Evolutionary conservation across 1,140 invertebrate species (phyloP), one percentile per base, ranked within the genome.

Genomic region (Saccostrea glomerata): DNA sequence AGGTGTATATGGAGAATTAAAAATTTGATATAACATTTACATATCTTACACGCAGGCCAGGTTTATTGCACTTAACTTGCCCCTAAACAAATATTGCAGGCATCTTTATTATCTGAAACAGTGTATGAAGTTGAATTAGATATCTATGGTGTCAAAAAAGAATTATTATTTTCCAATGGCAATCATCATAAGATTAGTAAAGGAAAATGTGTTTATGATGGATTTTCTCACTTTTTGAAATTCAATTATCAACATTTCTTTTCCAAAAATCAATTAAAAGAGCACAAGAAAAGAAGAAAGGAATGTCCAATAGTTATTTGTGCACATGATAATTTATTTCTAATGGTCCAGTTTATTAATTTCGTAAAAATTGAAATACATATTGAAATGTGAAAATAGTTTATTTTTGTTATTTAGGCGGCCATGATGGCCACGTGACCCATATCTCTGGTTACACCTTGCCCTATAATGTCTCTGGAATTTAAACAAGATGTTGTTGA

Each of bases 1-100:
- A 84, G 82, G 82, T 84, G 82, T 84, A 56, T 84, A 20, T 84
- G 55, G 82, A 54, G 82, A 84, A 84, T 55, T 54, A 84, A 84
- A 84, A 84, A 84, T 84, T 56, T 56, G 82, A 84, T 84, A 84
- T 84, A 54, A 84, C 40, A 84, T 84, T 84, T 84, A 56, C 70
- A 77, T 77, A 77, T 77, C 70, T 77, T 77, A 77, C 30, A 77
- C 70, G 25, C 30, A 30, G 30, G 25, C 25, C 36, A 11, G 15
- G 70, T 30, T 30, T 77, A 77, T 77, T 77, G 70, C 70, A 77
- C 70, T 77, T 77, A 77, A 23, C 25, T 77, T 77, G 70, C 23
- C 70, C n/a, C 23, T 30, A 77, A 77, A 77, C 70, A 77, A 77
- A 77, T 6, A 77, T 77, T 25, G 70, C 13, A 77, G 11, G 70